Percentiles rank a stretch among this genome's conserved stretches.
phyloP scores from a whole-genome alignment of 2,797 vertebrate genomes.

The Fringilla coelebs region DNA sequence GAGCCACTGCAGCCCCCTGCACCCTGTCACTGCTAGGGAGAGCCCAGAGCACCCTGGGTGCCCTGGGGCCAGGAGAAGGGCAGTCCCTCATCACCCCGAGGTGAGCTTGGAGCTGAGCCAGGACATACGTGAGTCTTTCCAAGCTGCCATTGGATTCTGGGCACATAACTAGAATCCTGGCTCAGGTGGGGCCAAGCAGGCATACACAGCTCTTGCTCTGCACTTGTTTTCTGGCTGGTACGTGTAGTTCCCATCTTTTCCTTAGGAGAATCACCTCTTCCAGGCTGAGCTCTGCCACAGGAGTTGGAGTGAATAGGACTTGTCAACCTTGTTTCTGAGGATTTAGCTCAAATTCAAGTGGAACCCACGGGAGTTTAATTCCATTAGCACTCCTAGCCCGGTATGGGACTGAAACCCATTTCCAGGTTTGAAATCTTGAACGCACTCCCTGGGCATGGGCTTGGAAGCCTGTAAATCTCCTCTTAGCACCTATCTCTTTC shows the following conservation, averaged over 20 bases:
- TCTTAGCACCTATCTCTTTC: background rate
- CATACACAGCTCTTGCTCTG: background rate
- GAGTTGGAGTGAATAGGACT: background rate
- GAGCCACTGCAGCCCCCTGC: background rate
- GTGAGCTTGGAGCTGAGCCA: background rate
- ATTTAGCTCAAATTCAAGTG: background rate
- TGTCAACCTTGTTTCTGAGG: background rate
- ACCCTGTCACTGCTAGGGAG: background rate
- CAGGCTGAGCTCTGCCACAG: background rate
- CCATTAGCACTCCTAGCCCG: background rate
- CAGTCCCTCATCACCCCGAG: fast-evolving
- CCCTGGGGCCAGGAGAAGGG: background rate
- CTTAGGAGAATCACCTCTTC: background rate
- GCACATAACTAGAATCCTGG: background rate
- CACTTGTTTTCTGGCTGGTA: background rate
- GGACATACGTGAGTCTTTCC: fast-evolving
- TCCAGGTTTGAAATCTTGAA: background rate
- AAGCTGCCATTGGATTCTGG: background rate
- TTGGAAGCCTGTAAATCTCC: background rate
- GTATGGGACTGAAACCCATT: background rate
- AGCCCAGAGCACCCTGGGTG: background rate
- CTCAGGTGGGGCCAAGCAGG: fast-evolving
- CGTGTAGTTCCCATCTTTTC: background rate
- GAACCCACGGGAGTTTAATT: background rate
- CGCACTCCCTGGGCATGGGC: background rate